Base-by-base conservation (phyloP, 2,113 vertebrate species). In the Arothron firmamentum region DNA sequence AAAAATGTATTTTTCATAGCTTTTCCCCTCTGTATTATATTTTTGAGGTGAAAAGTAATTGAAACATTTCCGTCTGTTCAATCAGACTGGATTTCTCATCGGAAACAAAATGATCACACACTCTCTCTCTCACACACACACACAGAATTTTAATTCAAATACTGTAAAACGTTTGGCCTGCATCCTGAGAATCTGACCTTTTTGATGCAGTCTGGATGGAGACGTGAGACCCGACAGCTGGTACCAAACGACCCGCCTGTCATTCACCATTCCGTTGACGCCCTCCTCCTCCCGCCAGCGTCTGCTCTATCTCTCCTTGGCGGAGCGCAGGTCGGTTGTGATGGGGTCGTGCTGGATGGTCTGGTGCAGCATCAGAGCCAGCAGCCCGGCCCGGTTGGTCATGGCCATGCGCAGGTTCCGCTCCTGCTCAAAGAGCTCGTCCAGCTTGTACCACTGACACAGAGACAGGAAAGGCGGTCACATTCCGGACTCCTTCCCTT, bases 391-490 rank as follows among this genome's bases (percentile, higher is more conserved):
- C 15, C 94, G 86, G 59, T 95, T 95, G 3, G 94, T 95, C 94
- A 96, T 95, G 11, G 94, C 94, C 9, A 92, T 93, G 23, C 93
- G 88, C 2, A 95, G 91, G 3, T 95, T 95, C 6, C 94, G 92
- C 82, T 96, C 94, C 85, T 95, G 94, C 75, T 96, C 94, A 20
- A 96, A 95, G 17, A 96, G 86, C 85, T 96, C 94, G 0, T 96
- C 94, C 87, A 96, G 86, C 65, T 96, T 96, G 78, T 96, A 96
- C 94, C 94, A 96, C 94, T 96, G 83, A 56, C 3, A 21, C 28
- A 21, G 19, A 28, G 48, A 53, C 16, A 43, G 51, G 15, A 1
- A 0, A 47, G 23, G 18, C 10, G 20, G 20, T 13, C 3, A 61
- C 0, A 2, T 5, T 4, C 12, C 20, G 50, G 2, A 16, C 46